Evolutionary conservation across 2,888 invertebrate species (phyloP), one percentile per base, ranked within the genome.

Genomic region (Endotricha flammealis): DNA sequence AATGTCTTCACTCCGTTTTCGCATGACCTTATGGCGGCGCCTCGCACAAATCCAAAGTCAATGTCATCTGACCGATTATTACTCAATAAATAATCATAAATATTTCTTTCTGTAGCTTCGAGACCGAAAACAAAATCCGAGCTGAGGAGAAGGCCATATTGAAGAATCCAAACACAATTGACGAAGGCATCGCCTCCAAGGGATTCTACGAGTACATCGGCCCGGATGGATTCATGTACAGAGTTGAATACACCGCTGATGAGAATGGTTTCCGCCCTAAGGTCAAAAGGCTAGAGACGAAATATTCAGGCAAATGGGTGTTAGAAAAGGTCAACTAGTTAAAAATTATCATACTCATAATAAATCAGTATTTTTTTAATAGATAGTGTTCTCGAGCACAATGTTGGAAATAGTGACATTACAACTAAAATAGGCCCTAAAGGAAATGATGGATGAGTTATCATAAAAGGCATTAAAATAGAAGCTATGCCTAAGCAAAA

Each of bases 141-240:
- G 86, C 85, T 42, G 79, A 85, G 58, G 87, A 88, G 53, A 83
- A 81, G 34, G 87, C 87, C n/a, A 64, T 81, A 6, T 48, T 87
- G 38, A 87, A 85, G 56, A 87, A 87, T 53, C 70, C 82, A 1
- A 86, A 87, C 57, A 77, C 85, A 1, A 54, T 74, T 10, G 86
- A 87, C 42, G 87, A 87, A 53, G 87, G 87, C 2, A 87, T 87
- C 34, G 83, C 87, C 13, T 87, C 86, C 8, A 57, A 74, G 40
- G 87, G 87, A 6, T 88, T 85, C 61, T 88, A 88, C 62, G 87
- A 88, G 46, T 88, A 87, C 71, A 86, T 88, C 24, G 87, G 87
- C 14, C 87, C 87, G 16, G 87, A 87, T 39, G 87, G 87, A 12
- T 86, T 82, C 60, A 77, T 86, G 68, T 87, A 87, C 71, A 64